Conservation (phyloP, 2,888 invertebrate genomes). For the Pseudoips prasinana region DNA sequence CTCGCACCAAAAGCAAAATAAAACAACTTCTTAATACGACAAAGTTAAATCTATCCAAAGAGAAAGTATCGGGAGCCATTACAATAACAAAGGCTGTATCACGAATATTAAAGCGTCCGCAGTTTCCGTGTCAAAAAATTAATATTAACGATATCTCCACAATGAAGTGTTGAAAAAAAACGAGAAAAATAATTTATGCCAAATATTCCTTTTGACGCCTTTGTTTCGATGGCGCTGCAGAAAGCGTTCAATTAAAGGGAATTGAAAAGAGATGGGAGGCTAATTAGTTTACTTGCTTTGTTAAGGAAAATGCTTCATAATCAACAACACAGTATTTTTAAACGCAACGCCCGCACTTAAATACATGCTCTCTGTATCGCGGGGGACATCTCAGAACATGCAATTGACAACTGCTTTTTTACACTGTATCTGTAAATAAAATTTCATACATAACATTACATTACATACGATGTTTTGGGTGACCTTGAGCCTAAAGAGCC, state of each 20-base stretch:
- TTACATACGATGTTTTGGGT: too few relatives aligned
- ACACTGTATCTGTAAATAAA: too few relatives aligned
- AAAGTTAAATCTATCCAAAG: conserved; percentile 23
- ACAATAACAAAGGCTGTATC: conserved; percentile 75
- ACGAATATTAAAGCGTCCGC: conserved; percentile 67
- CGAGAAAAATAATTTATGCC: conserved; percentile 72
- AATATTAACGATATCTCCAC: conserved; percentile 81
- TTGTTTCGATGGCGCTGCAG: conserved; percentile 54
- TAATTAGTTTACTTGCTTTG: conserved; percentile 26
- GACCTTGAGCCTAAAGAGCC: too few relatives aligned
- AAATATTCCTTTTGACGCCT: conserved; percentile 74
- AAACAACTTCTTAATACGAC: conserved; percentile 17
- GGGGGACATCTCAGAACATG: too few relatives aligned
- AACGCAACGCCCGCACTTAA: too few relatives aligned
- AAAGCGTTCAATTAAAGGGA: conserved; percentile 66
- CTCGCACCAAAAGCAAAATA: too few relatives aligned
- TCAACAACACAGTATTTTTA: too few relatives aligned
- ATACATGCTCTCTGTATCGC: too few relatives aligned
- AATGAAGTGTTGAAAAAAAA: conserved; percentile 74
- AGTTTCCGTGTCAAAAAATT: conserved; percentile 79
- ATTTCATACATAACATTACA: too few relatives aligned
- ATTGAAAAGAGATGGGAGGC: conserved; percentile 23
- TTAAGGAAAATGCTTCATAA: conserved; percentile 2
- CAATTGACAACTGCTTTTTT: too few relatives aligned
- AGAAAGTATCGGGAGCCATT: conserved; percentile 51